Evolutionary conservation across 2,113 vertebrate species (phyloP).

Genomic region (Poeciliopsis occidentalis): DNA sequence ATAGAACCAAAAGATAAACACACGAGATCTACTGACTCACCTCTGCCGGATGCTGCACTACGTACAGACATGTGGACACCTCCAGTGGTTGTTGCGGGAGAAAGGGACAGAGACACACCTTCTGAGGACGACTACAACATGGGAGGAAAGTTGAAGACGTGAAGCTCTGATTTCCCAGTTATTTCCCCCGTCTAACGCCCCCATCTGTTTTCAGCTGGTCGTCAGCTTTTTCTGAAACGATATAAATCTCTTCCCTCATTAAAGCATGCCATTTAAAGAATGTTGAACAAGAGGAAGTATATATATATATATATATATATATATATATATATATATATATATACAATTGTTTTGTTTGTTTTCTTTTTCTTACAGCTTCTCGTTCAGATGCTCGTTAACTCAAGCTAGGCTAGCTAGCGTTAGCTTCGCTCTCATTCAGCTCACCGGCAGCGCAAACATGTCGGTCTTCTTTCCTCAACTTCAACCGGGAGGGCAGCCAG

Average conservation of each 20-base stretch:
- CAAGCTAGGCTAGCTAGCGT: conserved; percentile 48
- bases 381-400: neutral
- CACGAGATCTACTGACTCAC: conserved; percentile 72
- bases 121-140: conserved; percentile 88
- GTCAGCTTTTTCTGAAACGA: conserved; percentile 32
- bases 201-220: conserved; percentile 33
- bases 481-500: conserved; percentile 87
- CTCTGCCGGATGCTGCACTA: conserved; percentile 97
- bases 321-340: too few relatives aligned
- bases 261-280: conserved; percentile 22
- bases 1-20: neutral
- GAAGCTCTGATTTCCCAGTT: conserved; percentile 40
- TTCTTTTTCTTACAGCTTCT: neutral
- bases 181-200: conserved; percentile 25
- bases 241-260: conserved; percentile 35
- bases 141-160: conserved; percentile 55
- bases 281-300: neutral
- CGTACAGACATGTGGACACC: conserved; percentile 91
- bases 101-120: conserved; percentile 96
- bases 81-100: conserved; percentile 87
- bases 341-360: neutral
- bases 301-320: too few relatives aligned
- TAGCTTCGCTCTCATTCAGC: conserved; percentile 49
- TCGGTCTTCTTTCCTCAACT: conserved; percentile 82
- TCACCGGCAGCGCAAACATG: conserved; percentile 89